A percentile compares a stretch with the other conserved stretches of the same genome.
Evolutionary conservation across 2,797 vertebrate genomes (phyloP).

Genomic region (Otolemur crassicaudatus): DNA sequence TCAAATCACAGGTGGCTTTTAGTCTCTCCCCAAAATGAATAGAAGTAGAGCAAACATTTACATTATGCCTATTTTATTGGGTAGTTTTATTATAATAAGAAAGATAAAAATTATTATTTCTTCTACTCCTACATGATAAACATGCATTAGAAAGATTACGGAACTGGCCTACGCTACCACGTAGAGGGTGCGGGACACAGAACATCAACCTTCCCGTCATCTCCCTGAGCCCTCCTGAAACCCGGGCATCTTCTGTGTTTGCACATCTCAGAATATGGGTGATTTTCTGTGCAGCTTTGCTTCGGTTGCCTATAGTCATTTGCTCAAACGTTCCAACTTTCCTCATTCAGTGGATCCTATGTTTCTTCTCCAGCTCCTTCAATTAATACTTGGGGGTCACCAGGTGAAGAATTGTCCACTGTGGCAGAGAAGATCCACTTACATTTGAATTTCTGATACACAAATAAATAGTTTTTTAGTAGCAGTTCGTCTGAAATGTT

Average conservation of each 20-base stretch:
- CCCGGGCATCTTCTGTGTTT: no score
- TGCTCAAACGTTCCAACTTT: neutral
- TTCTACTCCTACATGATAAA: neutral
- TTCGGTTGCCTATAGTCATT: neutral
- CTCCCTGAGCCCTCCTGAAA: neutral
- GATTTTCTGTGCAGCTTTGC: neutral
- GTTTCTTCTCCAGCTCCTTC: neutral
- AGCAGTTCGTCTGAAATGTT: neutral
- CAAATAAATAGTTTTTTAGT: neutral
- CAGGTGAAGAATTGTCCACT: neutral
- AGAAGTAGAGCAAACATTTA: neutral
- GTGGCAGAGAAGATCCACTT: neutral
- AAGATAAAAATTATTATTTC: neutral
- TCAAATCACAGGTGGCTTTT: neutral
- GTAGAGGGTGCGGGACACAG: neutral
- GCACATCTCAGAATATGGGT: no score
- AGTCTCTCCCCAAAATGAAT: neutral
- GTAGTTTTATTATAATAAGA: neutral
- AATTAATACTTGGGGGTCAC: neutral
- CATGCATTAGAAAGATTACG: neutral
- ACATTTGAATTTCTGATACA: constrained; percentile 19
- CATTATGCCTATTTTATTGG: neutral
- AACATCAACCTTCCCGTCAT: neutral
- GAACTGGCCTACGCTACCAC: accelerated
- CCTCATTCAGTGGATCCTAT: neutral